A percentile compares a stretch with the other conserved stretches of the same genome.
Evolutionary conservation across 2,888 invertebrate species (phyloP).

Genomic region (Drosophila infuscata): DNA sequence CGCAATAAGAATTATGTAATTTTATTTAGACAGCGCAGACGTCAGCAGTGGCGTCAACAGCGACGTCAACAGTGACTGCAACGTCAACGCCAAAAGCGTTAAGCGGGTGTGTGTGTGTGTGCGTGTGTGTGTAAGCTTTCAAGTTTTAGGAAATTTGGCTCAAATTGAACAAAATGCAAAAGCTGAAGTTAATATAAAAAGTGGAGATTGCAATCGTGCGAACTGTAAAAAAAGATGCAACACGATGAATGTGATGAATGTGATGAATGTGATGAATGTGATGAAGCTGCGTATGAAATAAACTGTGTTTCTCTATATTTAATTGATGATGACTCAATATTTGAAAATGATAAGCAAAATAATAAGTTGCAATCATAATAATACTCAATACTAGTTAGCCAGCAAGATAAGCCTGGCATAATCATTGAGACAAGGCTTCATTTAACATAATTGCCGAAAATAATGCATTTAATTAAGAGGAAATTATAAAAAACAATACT

Average conservation of each 20-base stretch:
- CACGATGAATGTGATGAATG: background rate
- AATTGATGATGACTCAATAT: background rate
- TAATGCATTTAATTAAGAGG: background rate
- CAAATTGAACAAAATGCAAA: slow-evolving; percentile 41
- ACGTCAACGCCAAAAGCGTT: slow-evolving; percentile 13
- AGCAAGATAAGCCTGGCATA: background rate
- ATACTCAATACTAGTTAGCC: background rate
- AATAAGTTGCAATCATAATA: background rate
- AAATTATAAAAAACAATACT: background rate
- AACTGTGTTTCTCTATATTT: background rate
- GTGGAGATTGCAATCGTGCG: slow-evolving; percentile 17
- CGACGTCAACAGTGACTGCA: slow-evolving; percentile 14
- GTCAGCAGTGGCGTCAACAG: slow-evolving; percentile 27
- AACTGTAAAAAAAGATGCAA: slow-evolving; percentile 5
- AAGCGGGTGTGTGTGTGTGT: slow-evolving; percentile 20
- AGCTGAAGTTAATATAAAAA: slow-evolving; percentile 35
- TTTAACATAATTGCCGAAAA: background rate
- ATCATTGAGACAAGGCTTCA: background rate
- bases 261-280: background rate
- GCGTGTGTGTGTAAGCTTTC: slow-evolving; percentile 32
- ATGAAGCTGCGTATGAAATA: background rate
- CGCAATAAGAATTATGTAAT: slow-evolving; percentile 68
- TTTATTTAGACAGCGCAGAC: slow-evolving; percentile 53
- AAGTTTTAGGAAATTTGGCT: slow-evolving; percentile 47
- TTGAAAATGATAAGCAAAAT: background rate